Base-by-base conservation (phyloP, 2,797 vertebrate genomes). In the Enteromius thamalakanensis region DNA sequence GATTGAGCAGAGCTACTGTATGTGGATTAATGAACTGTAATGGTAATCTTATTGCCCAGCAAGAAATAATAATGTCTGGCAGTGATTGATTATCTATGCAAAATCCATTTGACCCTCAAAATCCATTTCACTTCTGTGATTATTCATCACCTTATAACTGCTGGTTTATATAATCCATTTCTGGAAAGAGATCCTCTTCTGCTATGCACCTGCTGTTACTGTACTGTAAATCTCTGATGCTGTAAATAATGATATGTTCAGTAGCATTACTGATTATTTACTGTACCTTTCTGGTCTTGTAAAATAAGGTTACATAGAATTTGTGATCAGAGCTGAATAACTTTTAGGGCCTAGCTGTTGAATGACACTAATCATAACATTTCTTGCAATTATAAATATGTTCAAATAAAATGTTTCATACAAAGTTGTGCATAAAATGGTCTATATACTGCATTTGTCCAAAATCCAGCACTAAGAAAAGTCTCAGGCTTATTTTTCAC, bases 391-490 rank as follows among this genome's bases (percentile, higher is more conserved):
- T 49, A 62, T 49, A 65, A 19, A 64, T 90, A 71, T 81, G 88
- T 90, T 94, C 86, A 84, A 92, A 91, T 88, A 89, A 91, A 91
- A 37, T 45, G 37, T 93, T 95, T 94, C 93, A 88, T 91, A 91
- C 84, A 83, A 85, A 60, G n/a, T 23, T 82, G 81, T 79, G 51
- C 74, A 62, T 68, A 75, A 76, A 60, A 76, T 69, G 47, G 14
- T 37, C 7, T 34, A 47, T 29, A 70, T 45, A 80, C 21, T 23
- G 37, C 6, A 78, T 76, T 75, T 80, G 4, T 70, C 29, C 14
- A 5, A 70, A 58, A 19, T 58, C 3, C 21, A 51, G 29, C 12
- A 8, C 34, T 6, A 76, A 62, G 55, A 77, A 77, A 37, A 19
- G 11, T n/a, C 7, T 19, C 51, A 55, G 21, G 21, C 21, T 55